Base-by-base conservation (phyloP, 2,888 invertebrate species). In the Synergus laeviventris region DNA sequence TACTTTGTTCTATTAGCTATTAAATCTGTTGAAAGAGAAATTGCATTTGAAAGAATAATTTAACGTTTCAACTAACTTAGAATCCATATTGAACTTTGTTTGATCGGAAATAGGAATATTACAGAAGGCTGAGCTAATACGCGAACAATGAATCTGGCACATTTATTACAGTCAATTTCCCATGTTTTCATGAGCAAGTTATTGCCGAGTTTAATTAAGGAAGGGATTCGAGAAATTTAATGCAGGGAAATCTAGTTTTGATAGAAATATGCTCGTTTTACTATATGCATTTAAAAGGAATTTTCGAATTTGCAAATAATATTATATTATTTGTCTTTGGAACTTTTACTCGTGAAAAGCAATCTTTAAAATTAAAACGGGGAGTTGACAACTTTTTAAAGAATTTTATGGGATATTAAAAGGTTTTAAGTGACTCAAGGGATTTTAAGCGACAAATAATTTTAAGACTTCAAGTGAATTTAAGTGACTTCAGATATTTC, bases 131-230 rank as follows among this genome's bases (percentile, higher is more conserved):
- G 18, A 64, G 39, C 18, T 64, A 18, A 18, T 64, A 38, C 14
- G 3, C 18, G 39, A 39, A 39, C 64, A 39, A 39, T 39, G 38
- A 38, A 39, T 64, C 64, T 21, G 39, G 39, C 39, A 38, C 38
- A 64, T 39, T 64, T 64, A 64, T 39, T 38, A 18, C 64, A 64
- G 39, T 64, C 64, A 64, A 64, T 64, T 64, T 38, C 39, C 64
- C 1, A 64, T 64, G 64, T 18, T 64, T 42, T 42, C 64, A 64
- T 39, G 21, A 4, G 38, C 39, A 64, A 42, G 64, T 64, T 64
- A 64, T 64, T 64, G 64, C 39, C 16, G 21, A 64, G 64, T 39
- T 64, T 64, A 64, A 64, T 64, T 64, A 64, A 39, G 38, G 12
- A 14, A 12, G 11, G 11, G 64, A 64, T 64, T 49, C 49, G 49